Evolutionary conservation across 1,140 invertebrate species (phyloP).

Genomic region (Drosophila lini): DNA sequence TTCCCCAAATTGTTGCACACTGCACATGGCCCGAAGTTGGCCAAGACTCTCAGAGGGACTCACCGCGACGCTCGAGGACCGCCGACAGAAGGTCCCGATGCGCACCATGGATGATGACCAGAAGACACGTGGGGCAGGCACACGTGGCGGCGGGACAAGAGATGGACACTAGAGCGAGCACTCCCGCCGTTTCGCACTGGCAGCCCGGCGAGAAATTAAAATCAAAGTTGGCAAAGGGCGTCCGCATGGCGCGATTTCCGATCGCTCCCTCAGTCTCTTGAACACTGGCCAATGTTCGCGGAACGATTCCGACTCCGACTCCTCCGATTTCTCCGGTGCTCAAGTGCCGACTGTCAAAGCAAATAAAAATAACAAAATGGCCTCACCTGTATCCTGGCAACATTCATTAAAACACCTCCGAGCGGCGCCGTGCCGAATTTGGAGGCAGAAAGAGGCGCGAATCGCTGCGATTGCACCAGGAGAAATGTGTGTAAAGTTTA

Average conservation of each 20-base stretch:
- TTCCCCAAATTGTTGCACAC: slow-evolving; percentile 35
- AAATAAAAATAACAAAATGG: slow-evolving; percentile 84
- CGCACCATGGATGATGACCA: slow-evolving; percentile 40
- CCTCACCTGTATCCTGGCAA: slow-evolving; percentile 83
- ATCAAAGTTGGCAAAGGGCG: slow-evolving; percentile 74
- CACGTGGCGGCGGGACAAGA: slow-evolving; percentile 13
- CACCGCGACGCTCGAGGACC: slow-evolving; percentile 23
- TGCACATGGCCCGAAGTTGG: neutral
- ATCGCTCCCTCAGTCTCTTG: slow-evolving; percentile 25
- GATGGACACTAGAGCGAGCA: slow-evolving; percentile 33
- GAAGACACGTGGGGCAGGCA: slow-evolving; percentile 17
- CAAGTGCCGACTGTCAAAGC: slow-evolving; percentile 82
- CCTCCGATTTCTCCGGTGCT: slow-evolving; percentile 54
- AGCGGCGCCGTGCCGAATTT: slow-evolving; percentile 62
- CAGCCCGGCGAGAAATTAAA: slow-evolving; percentile 76
- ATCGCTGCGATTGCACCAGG: slow-evolving; percentile 2
- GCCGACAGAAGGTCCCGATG: slow-evolving; percentile 14
- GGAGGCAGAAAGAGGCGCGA: slow-evolving; percentile 12
- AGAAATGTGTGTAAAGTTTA: neutral
- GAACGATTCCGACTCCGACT: slow-evolving; percentile 24
- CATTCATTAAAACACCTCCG: slow-evolving; percentile 83
- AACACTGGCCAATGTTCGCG: slow-evolving; percentile 33
- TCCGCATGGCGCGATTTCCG: slow-evolving; percentile 68
- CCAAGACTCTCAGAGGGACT: slow-evolving; percentile 11
- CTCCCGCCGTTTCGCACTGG: slow-evolving; percentile 19